Base-by-base conservation (phyloP, 2,888 invertebrate genomes). In the Resseliella maxima region DNA sequence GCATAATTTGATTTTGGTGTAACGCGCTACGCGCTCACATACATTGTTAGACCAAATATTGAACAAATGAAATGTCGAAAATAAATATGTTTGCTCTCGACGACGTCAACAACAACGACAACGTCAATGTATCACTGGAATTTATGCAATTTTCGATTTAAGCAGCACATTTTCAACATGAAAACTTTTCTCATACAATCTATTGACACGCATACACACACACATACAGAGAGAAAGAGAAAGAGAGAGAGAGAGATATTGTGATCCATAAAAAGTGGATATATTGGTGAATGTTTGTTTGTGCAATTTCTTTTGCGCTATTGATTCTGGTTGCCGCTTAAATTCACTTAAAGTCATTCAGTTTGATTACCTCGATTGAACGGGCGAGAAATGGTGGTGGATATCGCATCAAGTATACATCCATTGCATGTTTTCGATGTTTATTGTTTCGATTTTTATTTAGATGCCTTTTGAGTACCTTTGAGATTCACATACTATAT, bases 341-440 rank as follows among this genome's bases (percentile, higher is more conserved):
- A 72, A 72, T 72, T 72, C 72, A 72, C 72, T 72, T 72, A 72
- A 72, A 72, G 72, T 72, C 72, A 72, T 72, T 72, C 72, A 72
- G 72, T 72, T 72, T 72, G 72, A 72, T 72, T 72, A 72, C 72
- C 72, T 72, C 72, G 72, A 72, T 72, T 72, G 59, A 59, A 59
- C 24, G 59, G 15, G 27, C 31, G 35, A 72, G 31, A n/a, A n/a
- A n/a, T n/a, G n/a, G 31, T 31, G 31, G 72, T 12, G 31, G 72
- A 15, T 31, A 31, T 15, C 5, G 35, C 35, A n/a, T n/a, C n/a
- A 72, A 31, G n/a, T 35, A 72, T 35, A 72, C 72, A 31, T 12
- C 72, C 72, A 31, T 72, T 72, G 31, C 72, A 72, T 72, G 72
- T 72, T 72, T 72, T 18, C 72, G 72, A 72, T 72, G 72, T 72